Base-by-base conservation (phyloP, 2,797 vertebrate species). In the Aldrovandia affinis region DNA sequence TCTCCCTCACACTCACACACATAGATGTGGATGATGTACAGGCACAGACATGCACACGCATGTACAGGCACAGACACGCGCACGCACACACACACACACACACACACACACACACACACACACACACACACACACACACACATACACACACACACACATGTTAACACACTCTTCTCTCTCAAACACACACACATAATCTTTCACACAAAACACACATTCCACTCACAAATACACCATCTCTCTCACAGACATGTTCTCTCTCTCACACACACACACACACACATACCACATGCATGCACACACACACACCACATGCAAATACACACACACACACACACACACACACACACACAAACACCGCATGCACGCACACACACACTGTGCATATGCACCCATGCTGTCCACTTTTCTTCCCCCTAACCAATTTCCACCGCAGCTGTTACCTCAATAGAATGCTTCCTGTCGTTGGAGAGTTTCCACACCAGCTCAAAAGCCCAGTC, bases 381-480 rank as follows among this genome's bases (percentile, higher is more conserved):
- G n/a, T n/a, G n/a, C n/a, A n/a, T n/a, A n/a, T n/a, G n/a, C n/a
- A n/a, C n/a, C n/a, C 77, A 79, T 36, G 50, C 3, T 73, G 30
- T 42, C 0, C 39, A 50, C 25, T 47, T 78, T 30, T 30, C n/a
- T 30, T 70, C 25, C 68, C 6, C 33, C n/a, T 47, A 30, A 18
- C 30, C n/a, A 54, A 79, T 79, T 52, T 54, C 50, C n/a, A 33
- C 14, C 28, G 8, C 47, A 54, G 78, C 78, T 79, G 78, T 54
- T 54, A 30, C 78, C 28, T 79, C 78, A 79, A 79, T 33, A 30
- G 50, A 79, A 52, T 52, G 54, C 47, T 30, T 78, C 44, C 44
- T 25, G 42, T 78, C 42, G 50, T 42, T 47, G 25, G 75, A 78
- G 75, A 78, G 9, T 50, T 50, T 44, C 75, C 39, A 47, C 22